Conservation (phyloP, 37 sponge, comb jelly and placozoan genomes). For the Aplysina aerophoba region DNA sequence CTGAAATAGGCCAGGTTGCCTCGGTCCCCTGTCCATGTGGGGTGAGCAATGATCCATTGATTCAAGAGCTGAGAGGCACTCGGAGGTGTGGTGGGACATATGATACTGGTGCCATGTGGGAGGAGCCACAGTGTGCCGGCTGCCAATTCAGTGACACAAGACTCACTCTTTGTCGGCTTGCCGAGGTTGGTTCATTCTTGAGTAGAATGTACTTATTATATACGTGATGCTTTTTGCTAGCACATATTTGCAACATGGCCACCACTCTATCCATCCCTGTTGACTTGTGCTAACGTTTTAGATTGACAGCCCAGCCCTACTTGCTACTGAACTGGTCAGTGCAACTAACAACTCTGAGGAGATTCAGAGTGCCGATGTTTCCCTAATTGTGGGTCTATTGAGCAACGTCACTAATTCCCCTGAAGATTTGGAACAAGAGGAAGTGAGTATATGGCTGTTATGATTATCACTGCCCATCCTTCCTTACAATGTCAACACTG, state of each 20-base stretch:
- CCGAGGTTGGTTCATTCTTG: slow-evolving; percentile 19
- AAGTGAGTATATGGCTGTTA: slow-evolving; percentile 12
- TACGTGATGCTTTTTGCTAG: no score
- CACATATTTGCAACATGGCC: no score
- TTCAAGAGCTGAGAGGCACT: slow-evolving; percentile 26
- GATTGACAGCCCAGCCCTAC: neutral
- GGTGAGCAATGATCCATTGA: neutral
- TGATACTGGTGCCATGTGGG: slow-evolving; percentile 48
- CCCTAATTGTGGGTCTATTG: neutral
- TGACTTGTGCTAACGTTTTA: neutral
- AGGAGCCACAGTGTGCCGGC: neutral
- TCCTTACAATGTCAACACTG: no score
- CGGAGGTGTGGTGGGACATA: slow-evolving; percentile 58
- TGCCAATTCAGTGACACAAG: slow-evolving; percentile 46
- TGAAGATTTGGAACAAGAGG: neutral
- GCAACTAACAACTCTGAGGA: neutral
- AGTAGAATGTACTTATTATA: no score
- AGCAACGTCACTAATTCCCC: neutral
- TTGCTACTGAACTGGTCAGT: neutral
- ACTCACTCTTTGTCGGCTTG: slow-evolving; percentile 35
- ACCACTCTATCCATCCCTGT: no score
- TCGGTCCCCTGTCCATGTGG: slow-evolving; percentile 53
- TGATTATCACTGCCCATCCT: no score
- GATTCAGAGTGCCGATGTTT: neutral
- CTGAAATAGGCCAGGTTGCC: slow-evolving; percentile 37